A percentile compares a stretch with the other conserved stretches of the same genome.
Evolutionary conservation across 2,113 vertebrate species (phyloP).

Genomic region (Mastomys natalensis): DNA sequence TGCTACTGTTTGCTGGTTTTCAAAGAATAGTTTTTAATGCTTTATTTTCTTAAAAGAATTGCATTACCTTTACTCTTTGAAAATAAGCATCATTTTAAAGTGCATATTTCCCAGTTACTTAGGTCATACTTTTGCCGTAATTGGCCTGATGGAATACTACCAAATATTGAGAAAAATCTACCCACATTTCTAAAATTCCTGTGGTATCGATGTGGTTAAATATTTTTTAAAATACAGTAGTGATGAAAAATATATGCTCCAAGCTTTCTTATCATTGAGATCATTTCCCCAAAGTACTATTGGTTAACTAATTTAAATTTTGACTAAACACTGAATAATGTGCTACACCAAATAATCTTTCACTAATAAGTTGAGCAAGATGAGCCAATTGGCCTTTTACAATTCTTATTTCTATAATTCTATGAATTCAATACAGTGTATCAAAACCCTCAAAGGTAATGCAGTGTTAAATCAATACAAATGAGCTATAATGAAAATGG

Average conservation of each 20-base stretch:
- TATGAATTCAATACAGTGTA: constrained; percentile 57
- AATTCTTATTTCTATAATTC: constrained; percentile 61
- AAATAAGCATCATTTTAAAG: not conserved
- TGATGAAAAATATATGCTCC: not conserved
- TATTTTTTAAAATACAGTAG: not conserved
- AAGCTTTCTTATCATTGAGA: constrained; percentile 55
- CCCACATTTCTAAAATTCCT: not conserved
- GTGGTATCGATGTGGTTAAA: not conserved
- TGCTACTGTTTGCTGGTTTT: not conserved
- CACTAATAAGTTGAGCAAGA: constrained; percentile 28
- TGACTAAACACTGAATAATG: constrained; percentile 40
- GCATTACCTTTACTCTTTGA: not conserved
- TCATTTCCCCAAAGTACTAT: constrained; percentile 60
- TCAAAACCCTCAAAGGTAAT: constrained; percentile 66
- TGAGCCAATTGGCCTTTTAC: constrained; percentile 31
- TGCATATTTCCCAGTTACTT: not conserved
- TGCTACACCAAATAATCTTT: constrained; percentile 57
- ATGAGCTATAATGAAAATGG: constrained; percentile 64
- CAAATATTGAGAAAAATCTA: not conserved
- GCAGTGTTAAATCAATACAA: constrained; percentile 62
- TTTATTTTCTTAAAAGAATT: not conserved
- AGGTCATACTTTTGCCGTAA: not conserved
- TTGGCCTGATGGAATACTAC: not conserved
- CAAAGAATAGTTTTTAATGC: not conserved
- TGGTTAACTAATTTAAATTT: constrained; percentile 64